Evolutionary conservation across 2,888 invertebrate species (phyloP), one percentile per base, ranked within the genome.

Genomic region (Macrostomum cliftonense): DNA sequence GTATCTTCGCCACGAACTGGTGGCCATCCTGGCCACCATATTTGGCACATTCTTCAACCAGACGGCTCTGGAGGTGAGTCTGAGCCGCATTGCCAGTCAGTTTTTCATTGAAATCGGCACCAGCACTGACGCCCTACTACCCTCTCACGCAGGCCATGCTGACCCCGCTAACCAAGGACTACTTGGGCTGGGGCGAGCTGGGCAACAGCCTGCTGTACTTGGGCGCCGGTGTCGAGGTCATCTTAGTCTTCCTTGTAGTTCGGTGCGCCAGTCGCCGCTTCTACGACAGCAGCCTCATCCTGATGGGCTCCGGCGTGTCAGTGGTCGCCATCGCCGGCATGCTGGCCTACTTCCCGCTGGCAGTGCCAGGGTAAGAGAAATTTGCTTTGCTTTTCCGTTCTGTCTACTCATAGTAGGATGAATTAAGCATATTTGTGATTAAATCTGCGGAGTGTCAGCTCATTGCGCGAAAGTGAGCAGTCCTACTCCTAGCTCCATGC

Each of bases 31-130:
- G 39, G 62, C 61, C 17, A 58, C 66, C 47, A 63, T 66, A 44
- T 72, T 72, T 52, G 65, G 66, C 39, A 61, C 68, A 5, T 68
- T 65, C 53, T 72, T 71, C 57, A 66, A 68, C 49, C 72, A 73
- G 58, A 58, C 70, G 13, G 63, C 63, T 16, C 55, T 72, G 37
- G 72, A 73, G 63, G 71, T 70, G 57, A 58, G 55, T 48, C 42
- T 42, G n/a, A 45, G 43, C 14, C 42, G 13, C 21, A n/a, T 39
- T 38, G 39, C 28, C 28, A 28, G 28, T 44, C 36, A 39, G 43
- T 36, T 45, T 16, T 40, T 40, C 9, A 38, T 38, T 13, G 13
- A 38, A 13, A n/a, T n/a, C n/a, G n/a, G n/a, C n/a, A n/a, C n/a
- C n/a, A n/a, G n/a, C n/a, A n/a, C n/a, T n/a, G n/a, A n/a, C n/a